Evolutionary conservation across 1,140 invertebrate genomes (phyloP).

Genomic region (Procambarus virginalis): DNA sequence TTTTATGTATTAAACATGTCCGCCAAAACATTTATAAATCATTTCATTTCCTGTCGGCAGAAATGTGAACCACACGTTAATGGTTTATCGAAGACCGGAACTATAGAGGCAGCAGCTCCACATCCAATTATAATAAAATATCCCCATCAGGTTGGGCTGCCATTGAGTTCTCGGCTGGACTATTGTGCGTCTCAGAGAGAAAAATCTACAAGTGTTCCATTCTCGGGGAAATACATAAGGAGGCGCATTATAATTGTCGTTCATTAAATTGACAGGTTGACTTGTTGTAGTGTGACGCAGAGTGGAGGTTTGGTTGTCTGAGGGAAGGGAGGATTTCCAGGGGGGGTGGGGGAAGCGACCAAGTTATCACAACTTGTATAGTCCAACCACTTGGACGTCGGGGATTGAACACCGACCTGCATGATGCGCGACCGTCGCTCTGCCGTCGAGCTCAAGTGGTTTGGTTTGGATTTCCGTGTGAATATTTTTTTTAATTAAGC

Average conservation of each 20-base stretch:
- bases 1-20: too few relatives aligned
- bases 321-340: too few relatives aligned
- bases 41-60: neutral
- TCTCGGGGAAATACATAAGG: neutral
- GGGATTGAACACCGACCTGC: too few relatives aligned
- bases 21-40: too few relatives aligned
- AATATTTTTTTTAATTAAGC: too few relatives aligned
- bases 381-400: too few relatives aligned
- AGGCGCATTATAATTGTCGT: neutral
- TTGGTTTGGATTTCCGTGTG: too few relatives aligned
- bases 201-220: neutral
- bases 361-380: too few relatives aligned
- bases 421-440: too few relatives aligned
- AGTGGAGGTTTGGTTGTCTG: neutral
- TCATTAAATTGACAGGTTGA: slow-evolving; percentile 1
- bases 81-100: neutral
- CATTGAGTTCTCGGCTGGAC: neutral
- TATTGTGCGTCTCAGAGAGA: neutral
- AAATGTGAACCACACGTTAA: neutral
- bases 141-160: neutral
- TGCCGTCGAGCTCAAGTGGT: too few relatives aligned
- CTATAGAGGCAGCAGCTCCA: neutral
- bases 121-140: neutral
- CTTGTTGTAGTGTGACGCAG: neutral
- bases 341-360: too few relatives aligned